Conservation (phyloP, 2,113 vertebrate genomes). For the Acanthisitta chloris region DNA sequence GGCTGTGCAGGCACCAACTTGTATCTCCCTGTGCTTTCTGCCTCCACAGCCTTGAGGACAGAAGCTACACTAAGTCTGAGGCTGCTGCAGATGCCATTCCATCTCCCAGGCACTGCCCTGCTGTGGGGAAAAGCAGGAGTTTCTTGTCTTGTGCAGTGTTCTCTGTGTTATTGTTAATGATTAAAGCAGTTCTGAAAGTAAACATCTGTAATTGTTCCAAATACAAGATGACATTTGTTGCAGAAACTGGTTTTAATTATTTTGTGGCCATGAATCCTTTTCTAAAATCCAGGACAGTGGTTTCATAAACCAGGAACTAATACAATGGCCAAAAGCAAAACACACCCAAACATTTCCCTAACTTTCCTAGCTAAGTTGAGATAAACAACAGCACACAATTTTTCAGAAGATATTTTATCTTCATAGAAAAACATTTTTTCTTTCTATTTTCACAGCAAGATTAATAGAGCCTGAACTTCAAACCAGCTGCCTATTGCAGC, state of each 20-base stretch:
- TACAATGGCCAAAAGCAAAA: constrained; percentile 59
- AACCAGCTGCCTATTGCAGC: background rate
- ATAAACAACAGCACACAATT: constrained; percentile 27
- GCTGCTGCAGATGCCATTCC: background rate
- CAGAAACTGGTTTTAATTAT: constrained; percentile 64
- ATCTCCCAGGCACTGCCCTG: background rate
- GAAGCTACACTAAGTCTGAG: background rate
- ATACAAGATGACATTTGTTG: constrained; percentile 54
- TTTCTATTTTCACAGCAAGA: background rate
- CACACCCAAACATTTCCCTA: constrained; percentile 47
- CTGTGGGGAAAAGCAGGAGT: constrained; percentile 17
- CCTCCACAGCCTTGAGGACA: background rate
- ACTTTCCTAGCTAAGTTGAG: constrained; percentile 3
- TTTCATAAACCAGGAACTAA: constrained; percentile 65
- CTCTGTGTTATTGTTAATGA: constrained; percentile 35
- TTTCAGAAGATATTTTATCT: background rate
- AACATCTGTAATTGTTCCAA: constrained; percentile 59
- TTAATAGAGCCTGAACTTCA: background rate
- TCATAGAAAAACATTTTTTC: background rate
- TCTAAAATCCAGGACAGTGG: constrained; percentile 57
- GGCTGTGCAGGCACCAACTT: background rate
- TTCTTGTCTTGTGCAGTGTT: constrained; percentile 3
- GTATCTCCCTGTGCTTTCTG: background rate
- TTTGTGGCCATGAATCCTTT: constrained; percentile 46
- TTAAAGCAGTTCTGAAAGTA: constrained; percentile 59